These are phyloP conservation scores for Sprattus sprattus DNA, from an alignment of 2,113 vertebrate species.

Conservation along the genomic window DNA sequence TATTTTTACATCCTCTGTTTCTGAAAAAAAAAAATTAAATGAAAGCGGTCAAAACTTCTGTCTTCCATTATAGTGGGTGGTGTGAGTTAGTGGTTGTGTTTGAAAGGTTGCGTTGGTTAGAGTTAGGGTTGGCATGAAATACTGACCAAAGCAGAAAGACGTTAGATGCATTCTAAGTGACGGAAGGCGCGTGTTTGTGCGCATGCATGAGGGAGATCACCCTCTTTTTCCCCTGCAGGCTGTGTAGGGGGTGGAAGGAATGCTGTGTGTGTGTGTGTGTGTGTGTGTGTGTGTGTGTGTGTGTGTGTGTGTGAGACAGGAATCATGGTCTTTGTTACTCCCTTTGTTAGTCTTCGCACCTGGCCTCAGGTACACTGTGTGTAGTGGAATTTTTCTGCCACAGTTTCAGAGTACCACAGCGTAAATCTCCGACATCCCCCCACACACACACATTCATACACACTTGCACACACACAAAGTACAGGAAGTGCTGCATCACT, in stretches of 20 bases:
- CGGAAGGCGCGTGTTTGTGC: too few species aligned
- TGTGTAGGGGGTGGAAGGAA: too few species aligned
- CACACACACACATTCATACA: background rate
- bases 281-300: background rate
- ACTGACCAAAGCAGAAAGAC: background rate
- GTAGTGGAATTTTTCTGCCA: background rate
- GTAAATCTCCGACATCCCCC: slow-evolving; percentile 11
- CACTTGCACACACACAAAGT: background rate
- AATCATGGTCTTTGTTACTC: background rate
- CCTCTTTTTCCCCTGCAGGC: too few species aligned
- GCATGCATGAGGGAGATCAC: too few species aligned
- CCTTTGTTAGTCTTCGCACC: background rate
- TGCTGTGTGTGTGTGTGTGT: background rate
- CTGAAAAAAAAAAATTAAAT: background rate
- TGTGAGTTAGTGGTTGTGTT: background rate
- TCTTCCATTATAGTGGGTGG: background rate
- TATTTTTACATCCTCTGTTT: background rate
- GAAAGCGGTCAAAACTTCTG: background rate
- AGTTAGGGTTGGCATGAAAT: too few species aligned
- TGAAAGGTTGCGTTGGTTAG: background rate
- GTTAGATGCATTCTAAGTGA: too few species aligned
- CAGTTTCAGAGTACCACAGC: background rate
- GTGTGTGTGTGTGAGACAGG: background rate
- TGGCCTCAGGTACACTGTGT: background rate
- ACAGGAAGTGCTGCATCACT: background rate